These are phyloP conservation scores for Festucalex cinctus DNA, from an alignment of 2,113 vertebrate species.

Conservation along the genomic window DNA sequence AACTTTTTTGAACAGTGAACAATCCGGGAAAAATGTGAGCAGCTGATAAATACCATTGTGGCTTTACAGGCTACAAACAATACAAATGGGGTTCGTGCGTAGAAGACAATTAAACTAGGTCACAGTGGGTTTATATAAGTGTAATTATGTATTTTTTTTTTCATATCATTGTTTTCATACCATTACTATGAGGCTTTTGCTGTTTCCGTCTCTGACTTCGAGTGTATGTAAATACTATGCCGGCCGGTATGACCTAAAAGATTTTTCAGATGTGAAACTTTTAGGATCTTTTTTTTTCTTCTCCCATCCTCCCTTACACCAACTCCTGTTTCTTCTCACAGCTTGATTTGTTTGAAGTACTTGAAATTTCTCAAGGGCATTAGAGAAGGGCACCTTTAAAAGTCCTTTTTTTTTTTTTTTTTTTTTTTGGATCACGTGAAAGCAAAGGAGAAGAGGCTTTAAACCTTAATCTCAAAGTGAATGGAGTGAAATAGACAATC, in stretches of 20 bases:
- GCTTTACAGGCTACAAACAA: neutral
- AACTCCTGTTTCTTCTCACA: conserved; percentile 45
- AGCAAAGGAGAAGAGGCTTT: conserved; percentile 42
- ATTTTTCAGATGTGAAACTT: conserved; percentile 32
- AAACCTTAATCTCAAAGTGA: conserved; percentile 53
- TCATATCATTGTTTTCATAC: conserved; percentile 6
- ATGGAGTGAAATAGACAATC: conserved; percentile 62
- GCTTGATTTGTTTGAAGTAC: conserved; percentile 59
- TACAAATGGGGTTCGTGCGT: neutral
- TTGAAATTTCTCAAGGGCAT: conserved; percentile 62
- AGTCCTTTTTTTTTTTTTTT: conserved; percentile 50
- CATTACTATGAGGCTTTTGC: neutral
- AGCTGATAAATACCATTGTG: neutral
- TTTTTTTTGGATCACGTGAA: conserved; percentile 42
- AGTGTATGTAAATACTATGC: conserved; percentile 12
- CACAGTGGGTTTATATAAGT: conserved; percentile 8
- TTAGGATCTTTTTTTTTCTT: conserved; percentile 35
- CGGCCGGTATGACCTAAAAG: conserved; percentile 20
- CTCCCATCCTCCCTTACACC: conserved; percentile 36
- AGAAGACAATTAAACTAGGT: conserved; percentile 2
- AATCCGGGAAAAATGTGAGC: neutral
- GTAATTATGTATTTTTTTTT: conserved; percentile 9
- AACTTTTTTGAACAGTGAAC: neutral
- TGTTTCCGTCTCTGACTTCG: conserved; percentile 7
- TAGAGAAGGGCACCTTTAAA: conserved; percentile 55